Conservation (phyloP, 2,888 invertebrate species). For the Sphecodes monilicornis region DNA sequence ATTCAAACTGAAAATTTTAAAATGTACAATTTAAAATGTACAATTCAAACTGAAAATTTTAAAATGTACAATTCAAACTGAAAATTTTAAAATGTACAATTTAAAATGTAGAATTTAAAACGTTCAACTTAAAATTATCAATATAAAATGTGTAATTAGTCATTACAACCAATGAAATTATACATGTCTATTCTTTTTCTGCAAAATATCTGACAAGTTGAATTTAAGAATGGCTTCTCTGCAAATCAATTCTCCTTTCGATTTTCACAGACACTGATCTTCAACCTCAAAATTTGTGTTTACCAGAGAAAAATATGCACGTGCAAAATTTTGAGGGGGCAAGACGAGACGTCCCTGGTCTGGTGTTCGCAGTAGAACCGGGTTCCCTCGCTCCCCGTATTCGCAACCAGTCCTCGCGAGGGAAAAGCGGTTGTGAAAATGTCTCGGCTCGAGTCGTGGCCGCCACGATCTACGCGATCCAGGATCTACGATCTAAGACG, state of each 20-base stretch:
- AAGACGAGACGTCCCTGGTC: background rate
- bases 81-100: no score
- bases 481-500: constrained; percentile 37
- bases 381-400: constrained; percentile 71
- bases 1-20: no score
- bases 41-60: no score
- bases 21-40: no score
- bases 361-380: constrained; percentile 51
- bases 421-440: constrained; percentile 81
- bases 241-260: background rate
- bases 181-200: background rate
- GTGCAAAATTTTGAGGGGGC: background rate
- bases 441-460: constrained; percentile 56
- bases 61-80: no score
- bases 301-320: background rate
- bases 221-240: background rate
- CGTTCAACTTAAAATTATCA: no score
- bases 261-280: background rate
- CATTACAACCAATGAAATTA: no score
- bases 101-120: no score
- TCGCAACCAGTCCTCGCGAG: constrained; percentile 73
- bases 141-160: no score
- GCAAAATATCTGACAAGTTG: background rate
- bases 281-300: background rate
- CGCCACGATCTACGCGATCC: constrained; percentile 51